A percentile compares a stretch with the other conserved stretches of the same genome.
Evolutionary conservation across 2,113 vertebrate species (phyloP).

Genomic region (Pelvicachromis taeniatus): DNA sequence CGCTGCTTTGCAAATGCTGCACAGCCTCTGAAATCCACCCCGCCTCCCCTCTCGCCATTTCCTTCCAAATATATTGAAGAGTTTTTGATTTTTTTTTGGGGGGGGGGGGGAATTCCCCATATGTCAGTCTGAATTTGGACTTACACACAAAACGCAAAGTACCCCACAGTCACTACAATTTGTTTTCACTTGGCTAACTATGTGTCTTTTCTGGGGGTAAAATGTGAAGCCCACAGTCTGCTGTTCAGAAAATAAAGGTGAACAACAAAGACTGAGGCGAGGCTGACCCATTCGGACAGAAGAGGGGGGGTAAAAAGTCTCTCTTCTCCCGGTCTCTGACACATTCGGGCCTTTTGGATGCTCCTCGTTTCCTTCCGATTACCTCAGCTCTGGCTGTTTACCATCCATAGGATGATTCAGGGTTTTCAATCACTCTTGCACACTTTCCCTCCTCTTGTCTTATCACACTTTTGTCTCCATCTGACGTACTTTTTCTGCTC

Average conservation of each 20-base stretch:
- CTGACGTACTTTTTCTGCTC: background rate
- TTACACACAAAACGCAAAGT: conserved; percentile 41
- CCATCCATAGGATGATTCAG: conserved; percentile 46
- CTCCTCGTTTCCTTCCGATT: conserved; percentile 50
- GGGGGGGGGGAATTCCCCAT: background rate
- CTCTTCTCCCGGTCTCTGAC: conserved; percentile 40
- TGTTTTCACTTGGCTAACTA: background rate
- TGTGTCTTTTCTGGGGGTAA: conserved; percentile 21
- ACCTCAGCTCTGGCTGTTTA: conserved; percentile 42
- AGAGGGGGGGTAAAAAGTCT: conserved; percentile 28
- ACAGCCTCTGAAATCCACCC: conserved; percentile 45
- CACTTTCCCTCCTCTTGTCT: background rate
- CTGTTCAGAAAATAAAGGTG: background rate
- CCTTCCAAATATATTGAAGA: background rate
- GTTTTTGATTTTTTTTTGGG: fast-evolving
- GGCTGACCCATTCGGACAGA: conserved; percentile 47
- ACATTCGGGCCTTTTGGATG: conserved; percentile 54
- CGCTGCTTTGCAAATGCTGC: conserved; percentile 27
- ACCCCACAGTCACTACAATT: conserved; percentile 32
- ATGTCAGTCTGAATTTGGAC: conserved; percentile 67
- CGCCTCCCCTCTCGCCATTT: background rate
- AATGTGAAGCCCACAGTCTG: conserved; percentile 18
- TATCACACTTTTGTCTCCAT: background rate
- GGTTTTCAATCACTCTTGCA: conserved; percentile 41
- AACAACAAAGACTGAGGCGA: background rate